Evolutionary conservation across 2,797 vertebrate species (phyloP), one percentile per base, ranked within the genome.

Genomic region (Adelosebastes latens): DNA sequence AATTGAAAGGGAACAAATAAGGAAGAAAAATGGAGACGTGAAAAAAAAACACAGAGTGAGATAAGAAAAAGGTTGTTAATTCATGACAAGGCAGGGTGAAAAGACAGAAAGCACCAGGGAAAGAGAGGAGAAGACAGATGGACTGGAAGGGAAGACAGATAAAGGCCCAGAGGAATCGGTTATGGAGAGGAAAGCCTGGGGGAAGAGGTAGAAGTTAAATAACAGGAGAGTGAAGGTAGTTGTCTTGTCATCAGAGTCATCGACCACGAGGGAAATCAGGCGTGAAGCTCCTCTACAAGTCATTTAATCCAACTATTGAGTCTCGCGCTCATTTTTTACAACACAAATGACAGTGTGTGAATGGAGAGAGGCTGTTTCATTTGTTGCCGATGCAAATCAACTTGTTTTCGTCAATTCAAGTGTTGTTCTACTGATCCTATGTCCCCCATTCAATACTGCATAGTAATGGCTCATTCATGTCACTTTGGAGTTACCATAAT

Each of bases 231-330:
- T 29, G 75, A 79, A 80, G 77, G 59, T 62, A 81, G 84, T 79
- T 83, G 89, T 87, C 82, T 79, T 84, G 82, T 88, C 79, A 82
- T 88, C 75, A 34, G 75, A 76, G 81, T 71, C 84, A 85, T 76
- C 49, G 58, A 91, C 82, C 86, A 77, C 76, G 70, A 36, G 83
- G 84, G 88, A 93, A 91, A 92, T 89, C 85, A 90, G 78, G 56
- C 73, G 9, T 81, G 71, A 72, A 75, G 81, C 80, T 58, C 75
- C 13, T 56, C 80, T 62, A 72, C 67, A 79, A 84, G 31, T 87
- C 72, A 76, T 82, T 88, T 85, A 77, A 89, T 84, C 79, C 64
- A 49, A 32, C 68, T 76, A 31, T 71, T 62, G 65, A 84, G 79
- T 79, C 79, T 60, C 78, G 11, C 4, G 61, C 74, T 82, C 46